These are phyloP conservation scores for Ridgeia piscesae DNA, from an alignment of 1,140 invertebrate genomes.

Conservation along the genomic window DNA sequence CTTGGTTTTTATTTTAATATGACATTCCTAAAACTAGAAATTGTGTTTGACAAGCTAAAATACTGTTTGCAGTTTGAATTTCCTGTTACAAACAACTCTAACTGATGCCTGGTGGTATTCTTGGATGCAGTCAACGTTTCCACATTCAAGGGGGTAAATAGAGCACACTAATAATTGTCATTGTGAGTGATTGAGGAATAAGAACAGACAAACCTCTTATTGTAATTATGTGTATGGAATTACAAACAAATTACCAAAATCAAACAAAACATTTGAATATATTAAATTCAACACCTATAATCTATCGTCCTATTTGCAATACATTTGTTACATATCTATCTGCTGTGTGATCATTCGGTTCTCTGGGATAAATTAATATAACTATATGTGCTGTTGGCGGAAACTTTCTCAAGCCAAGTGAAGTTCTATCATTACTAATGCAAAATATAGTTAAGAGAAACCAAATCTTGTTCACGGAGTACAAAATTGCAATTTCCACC, in stretches of 20 bases:
- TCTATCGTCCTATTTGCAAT: neutral
- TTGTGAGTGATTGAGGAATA: too few relatives aligned
- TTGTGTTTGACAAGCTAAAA: too few relatives aligned
- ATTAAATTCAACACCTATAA: neutral
- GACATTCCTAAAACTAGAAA: too few relatives aligned
- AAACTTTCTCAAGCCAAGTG: neutral
- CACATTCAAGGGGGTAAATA: too few relatives aligned
- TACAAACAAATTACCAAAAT: neutral
- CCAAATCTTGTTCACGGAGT: neutral
- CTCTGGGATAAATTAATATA: neutral
- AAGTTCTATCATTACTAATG: neutral
- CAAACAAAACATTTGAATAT: neutral
- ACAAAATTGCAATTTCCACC: neutral
- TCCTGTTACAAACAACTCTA: too few relatives aligned
- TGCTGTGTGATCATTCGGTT: neutral
- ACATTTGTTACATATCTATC: neutral
- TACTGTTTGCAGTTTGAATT: too few relatives aligned
- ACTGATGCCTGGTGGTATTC: too few relatives aligned
- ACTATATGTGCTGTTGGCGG: neutral
- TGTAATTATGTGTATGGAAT: neutral
- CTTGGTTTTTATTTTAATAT: neutral
- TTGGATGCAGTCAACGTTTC: too few relatives aligned
- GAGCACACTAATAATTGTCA: too few relatives aligned
- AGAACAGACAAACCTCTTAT: too few relatives aligned
- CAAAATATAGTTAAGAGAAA: conserved; percentile 2